Base-by-base conservation (phyloP, 2,888 invertebrate species). In the Byasa hedistus region DNA sequence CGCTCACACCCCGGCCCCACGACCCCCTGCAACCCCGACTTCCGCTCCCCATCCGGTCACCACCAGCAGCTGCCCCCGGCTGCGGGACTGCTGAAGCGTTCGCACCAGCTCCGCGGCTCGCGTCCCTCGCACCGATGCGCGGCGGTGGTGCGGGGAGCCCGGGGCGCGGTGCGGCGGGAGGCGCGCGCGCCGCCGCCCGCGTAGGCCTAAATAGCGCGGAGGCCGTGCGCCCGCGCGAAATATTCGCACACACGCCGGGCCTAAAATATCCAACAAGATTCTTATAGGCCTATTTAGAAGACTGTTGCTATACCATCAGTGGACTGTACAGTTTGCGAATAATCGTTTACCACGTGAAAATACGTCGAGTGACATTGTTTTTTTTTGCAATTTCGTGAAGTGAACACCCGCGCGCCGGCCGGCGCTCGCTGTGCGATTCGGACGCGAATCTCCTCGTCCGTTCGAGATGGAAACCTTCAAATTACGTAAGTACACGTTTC, bases 201-300 rank as follows among this genome's bases (percentile, higher is more conserved):
- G 71, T 90, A 90, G 89, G 90, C 90, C 90, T 89, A 90, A 87
- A 85, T 75, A 24, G 22, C 62, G 68, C 84, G 83, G 81, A 71
- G 52, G 69, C 68, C 78, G 79, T 80, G 81, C 79, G 72, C 69
- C 70, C 76, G 77, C 79, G 87, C 89, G 73, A 89, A 88, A 78
- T 73, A 79, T 89, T 87, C 80, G 90, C 90, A 85, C 82, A 80
- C 74, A 74, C 83, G 69, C 66, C 71, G 70, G 48, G 61, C 72
- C 70, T 69, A 74, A 75, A 72, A 76, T 75, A 72, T 77, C 89
- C 82, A 86, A 89, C 88, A 90, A 90, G 88, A 91, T 86, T 90
- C 88, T 81, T 89, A 83, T 91, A 91, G 90, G 90, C 90, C 90
- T 87, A 89, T 87, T 88, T 87, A 80, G 77, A 78, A 74, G 72